Percentiles rank a stretch among this genome's conserved stretches.
phyloP scores from a whole-genome alignment of 2,888 invertebrate genomes.

The Syrista parreyssii region DNA sequence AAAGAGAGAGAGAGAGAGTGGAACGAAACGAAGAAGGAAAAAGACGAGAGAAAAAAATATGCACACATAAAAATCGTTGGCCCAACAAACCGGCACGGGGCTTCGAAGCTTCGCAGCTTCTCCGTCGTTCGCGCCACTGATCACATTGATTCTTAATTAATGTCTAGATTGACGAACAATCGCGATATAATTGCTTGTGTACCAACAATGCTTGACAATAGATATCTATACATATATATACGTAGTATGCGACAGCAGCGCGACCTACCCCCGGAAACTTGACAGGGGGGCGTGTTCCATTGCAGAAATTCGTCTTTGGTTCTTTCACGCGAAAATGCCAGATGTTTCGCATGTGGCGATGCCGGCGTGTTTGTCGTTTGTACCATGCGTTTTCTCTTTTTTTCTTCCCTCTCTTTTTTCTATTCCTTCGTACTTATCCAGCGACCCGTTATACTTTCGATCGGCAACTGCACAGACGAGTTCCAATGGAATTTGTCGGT shows the following conservation, averaged over 20 bases:
- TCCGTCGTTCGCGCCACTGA: slow-evolving; percentile 46
- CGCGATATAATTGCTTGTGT: slow-evolving; percentile 55
- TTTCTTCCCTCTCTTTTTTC: slow-evolving; percentile 14
- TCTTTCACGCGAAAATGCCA: slow-evolving; percentile 64
- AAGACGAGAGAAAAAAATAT: neutral
- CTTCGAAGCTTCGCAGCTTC: neutral
- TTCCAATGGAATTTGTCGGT: neutral
- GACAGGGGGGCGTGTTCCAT: slow-evolving; percentile 63
- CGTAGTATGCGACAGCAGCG: neutral
- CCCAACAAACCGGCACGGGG: neutral
- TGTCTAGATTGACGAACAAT: slow-evolving; percentile 60
- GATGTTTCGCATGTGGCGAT: slow-evolving; percentile 65
- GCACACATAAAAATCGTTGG: neutral
- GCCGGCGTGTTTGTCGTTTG: slow-evolving; percentile 35
- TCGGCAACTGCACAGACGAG: neutral
- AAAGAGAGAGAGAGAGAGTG: neutral
- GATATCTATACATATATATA: slow-evolving; percentile 34
- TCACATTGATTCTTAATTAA: slow-evolving; percentile 64
- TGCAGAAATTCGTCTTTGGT: slow-evolving; percentile 63
- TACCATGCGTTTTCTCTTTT: slow-evolving; percentile 26
- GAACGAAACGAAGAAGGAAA: neutral
- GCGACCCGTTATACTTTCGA: neutral
- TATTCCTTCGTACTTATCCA: slow-evolving; percentile 1
- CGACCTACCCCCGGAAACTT: slow-evolving; percentile 46
- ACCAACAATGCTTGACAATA: slow-evolving; percentile 56